A percentile compares a stretch with the other conserved stretches of the same genome.
Evolutionary conservation across 2,888 invertebrate species (phyloP).

Genomic region (Atherix ibis): DNA sequence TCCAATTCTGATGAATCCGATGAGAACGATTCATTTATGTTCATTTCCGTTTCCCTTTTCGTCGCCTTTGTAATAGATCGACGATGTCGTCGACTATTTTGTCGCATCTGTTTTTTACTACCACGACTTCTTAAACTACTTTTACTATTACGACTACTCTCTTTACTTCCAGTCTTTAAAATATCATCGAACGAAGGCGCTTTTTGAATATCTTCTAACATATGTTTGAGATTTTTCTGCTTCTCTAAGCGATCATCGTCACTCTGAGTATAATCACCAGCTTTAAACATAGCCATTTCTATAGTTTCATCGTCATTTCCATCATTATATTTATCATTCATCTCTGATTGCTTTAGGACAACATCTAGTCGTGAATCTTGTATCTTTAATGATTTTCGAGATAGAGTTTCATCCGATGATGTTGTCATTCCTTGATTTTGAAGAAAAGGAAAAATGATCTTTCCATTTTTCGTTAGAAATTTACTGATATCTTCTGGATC

Average conservation of each 20-base stretch:
- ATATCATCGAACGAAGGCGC: slow-evolving; percentile 15
- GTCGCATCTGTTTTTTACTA: slow-evolving; percentile 23
- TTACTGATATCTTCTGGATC: slow-evolving; percentile 26
- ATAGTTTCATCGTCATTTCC: not conserved
- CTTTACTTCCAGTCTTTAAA: slow-evolving; percentile 19
- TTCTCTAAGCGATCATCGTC: slow-evolving; percentile 13
- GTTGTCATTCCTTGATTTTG: slow-evolving; percentile 32
- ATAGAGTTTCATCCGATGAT: slow-evolving; percentile 31
- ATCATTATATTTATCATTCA: slow-evolving; percentile 20
- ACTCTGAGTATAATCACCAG: slow-evolving; percentile 18
- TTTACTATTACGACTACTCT: slow-evolving; percentile 16
- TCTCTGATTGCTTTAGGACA: slow-evolving; percentile 22
- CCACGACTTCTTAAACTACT: slow-evolving; percentile 23
- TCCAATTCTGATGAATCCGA: slow-evolving; percentile 34
- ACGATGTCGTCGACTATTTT: slow-evolving; percentile 10
- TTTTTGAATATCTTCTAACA: slow-evolving; percentile 21
- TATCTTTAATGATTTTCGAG: slow-evolving; percentile 28
- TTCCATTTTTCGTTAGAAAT: slow-evolving; percentile 25
- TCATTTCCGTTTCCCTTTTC: slow-evolving; percentile 14
- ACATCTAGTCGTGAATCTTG: slow-evolving; percentile 31
- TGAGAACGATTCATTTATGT: slow-evolving; percentile 22
- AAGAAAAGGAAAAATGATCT: slow-evolving; percentile 30
- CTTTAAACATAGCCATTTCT: slow-evolving; percentile 6
- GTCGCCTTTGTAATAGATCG: slow-evolving; percentile 10
- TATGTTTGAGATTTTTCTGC: slow-evolving; percentile 16